Percentiles rank a stretch among this genome's conserved stretches.
Conservation (phyloP, 2,797 vertebrate genomes). For the Xenops minutus region DNA sequence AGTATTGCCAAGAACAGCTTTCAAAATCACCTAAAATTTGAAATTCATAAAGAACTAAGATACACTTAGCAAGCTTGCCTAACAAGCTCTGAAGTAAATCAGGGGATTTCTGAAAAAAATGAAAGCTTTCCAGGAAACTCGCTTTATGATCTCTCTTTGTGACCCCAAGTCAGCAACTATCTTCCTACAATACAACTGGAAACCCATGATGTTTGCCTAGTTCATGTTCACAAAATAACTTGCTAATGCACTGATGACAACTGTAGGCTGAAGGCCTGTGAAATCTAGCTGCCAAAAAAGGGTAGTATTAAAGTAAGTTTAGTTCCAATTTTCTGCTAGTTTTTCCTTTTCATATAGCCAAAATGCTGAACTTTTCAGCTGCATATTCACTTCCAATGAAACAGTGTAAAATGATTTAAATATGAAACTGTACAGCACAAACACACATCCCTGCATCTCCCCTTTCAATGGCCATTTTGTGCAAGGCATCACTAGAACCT, state of each 20-base stretch:
- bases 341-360: not conserved
- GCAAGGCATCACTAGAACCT: conserved; percentile 80
- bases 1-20: not conserved
- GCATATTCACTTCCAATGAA: not conserved
- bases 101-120: not conserved
- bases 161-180: not conserved
- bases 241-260: not conserved
- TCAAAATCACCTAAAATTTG: not conserved
- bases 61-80: not conserved
- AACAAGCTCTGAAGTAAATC: not conserved
- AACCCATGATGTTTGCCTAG: not conserved
- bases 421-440: conserved; percentile 64
- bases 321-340: not conserved
- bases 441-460: conserved; percentile 72
- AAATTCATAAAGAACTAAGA: not conserved
- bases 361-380: not conserved
- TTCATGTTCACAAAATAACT: not conserved
- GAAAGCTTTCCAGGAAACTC: not conserved
- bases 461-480: conserved; percentile 81
- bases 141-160: not conserved
- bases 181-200: not conserved
- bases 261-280: not conserved
- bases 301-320: not conserved
- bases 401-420: conserved; percentile 45
- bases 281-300: not conserved